These are phyloP conservation scores for Myrmecobius fasciatus DNA, from an alignment of 2,113 vertebrate species.

Conservation along the genomic window DNA sequence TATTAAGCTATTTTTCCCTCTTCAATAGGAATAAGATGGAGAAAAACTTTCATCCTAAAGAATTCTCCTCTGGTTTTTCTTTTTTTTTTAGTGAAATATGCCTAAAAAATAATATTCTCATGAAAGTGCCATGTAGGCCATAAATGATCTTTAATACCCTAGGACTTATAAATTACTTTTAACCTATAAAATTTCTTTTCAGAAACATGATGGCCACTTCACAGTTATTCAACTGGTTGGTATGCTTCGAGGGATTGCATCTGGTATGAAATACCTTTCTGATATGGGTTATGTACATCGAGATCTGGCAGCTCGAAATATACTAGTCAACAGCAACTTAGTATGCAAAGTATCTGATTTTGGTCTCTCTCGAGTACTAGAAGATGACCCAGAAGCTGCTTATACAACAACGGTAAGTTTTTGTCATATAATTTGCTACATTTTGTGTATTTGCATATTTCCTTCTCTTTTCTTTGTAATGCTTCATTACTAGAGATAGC, in stretches of 20 bases:
- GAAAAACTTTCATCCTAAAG: neutral
- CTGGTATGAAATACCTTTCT: slow-evolving; percentile 91
- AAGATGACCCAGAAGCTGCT: slow-evolving; percentile 89
- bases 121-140: neutral
- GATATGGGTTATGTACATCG: slow-evolving; percentile 91
- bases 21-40: neutral
- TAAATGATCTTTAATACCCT: neutral
- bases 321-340: slow-evolving; percentile 89
- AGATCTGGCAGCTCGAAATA: slow-evolving; percentile 89
- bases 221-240: slow-evolving; percentile 97
- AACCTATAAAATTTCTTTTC: slow-evolving; percentile 66
- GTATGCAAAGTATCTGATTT: slow-evolving; percentile 90
- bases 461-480: slow-evolving; percentile 7
- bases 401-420: slow-evolving; percentile 90
- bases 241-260: slow-evolving; percentile 95
- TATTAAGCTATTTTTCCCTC: neutral
- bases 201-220: slow-evolving; percentile 97
- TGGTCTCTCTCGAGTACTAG: slow-evolving; percentile 88
- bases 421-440: neutral
- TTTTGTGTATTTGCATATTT: neutral
- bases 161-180: slow-evolving; percentile 22
- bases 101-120: neutral
- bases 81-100: neutral
- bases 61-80: neutral
- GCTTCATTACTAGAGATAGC: neutral